Percentiles rank a stretch among this genome's conserved stretches.
phyloP scores from a whole-genome alignment of 1,140 invertebrate genomes.

The Intoshia linei region DNA sequence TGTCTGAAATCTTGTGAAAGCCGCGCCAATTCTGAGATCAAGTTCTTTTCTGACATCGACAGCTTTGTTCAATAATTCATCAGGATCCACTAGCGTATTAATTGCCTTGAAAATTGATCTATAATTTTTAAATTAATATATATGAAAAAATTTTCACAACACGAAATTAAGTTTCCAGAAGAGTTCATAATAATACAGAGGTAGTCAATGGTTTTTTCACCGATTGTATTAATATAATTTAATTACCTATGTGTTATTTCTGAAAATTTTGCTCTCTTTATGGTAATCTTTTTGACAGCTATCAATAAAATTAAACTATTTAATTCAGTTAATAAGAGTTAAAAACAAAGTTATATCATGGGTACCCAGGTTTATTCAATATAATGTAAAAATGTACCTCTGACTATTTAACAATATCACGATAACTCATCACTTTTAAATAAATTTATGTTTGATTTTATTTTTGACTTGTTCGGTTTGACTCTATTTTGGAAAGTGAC shows the following conservation, averaged over 20 bases:
- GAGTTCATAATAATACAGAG: constrained; percentile 1
- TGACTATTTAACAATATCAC: no score
- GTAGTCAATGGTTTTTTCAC: neutral
- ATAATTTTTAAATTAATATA: constrained; percentile 5
- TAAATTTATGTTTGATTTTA: no score
- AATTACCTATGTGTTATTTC: constrained; percentile 45
- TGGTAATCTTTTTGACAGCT: no score
- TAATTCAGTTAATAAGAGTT: no score
- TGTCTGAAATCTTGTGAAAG: constrained; percentile 93
- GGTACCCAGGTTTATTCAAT: no score
- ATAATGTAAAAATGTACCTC: no score
- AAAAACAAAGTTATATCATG: no score
- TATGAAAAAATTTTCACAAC: neutral
- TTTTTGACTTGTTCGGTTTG: no score
- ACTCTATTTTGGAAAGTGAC: no score
- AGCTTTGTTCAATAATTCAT: constrained; percentile 53
- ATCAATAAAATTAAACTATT: no score
- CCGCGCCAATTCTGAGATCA: constrained; percentile 79
- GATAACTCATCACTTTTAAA: no score
- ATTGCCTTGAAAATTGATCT: constrained; percentile 43
- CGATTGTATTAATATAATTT: neutral
- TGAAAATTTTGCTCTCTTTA: constrained; percentile 68
- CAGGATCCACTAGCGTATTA: constrained; percentile 39
- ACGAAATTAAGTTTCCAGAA: neutral
- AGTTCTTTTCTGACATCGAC: constrained; percentile 71